Conservation (phyloP, 2,113 vertebrate species). For the Ictalurus furcatus region DNA sequence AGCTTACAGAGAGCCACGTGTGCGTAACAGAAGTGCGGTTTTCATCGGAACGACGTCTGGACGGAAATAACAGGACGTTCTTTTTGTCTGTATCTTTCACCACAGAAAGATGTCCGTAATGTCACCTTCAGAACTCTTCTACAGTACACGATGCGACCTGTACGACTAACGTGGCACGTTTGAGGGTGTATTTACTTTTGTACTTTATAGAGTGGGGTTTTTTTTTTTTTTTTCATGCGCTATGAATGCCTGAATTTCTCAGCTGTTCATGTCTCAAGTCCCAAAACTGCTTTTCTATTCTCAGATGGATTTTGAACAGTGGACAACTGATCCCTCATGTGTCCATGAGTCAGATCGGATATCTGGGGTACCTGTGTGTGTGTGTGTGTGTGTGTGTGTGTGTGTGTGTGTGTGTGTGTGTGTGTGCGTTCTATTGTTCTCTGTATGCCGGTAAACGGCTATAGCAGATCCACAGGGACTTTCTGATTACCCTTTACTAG, state of each 20-base stretch:
- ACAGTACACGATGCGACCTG: not conserved
- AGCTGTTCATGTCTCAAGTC: not conserved
- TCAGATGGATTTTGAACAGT: not conserved
- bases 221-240: too few relatives aligned
- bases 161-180: not conserved
- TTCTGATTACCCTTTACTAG: constrained; percentile 36
- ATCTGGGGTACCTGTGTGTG: constrained; percentile 11
- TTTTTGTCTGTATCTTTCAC: not conserved
- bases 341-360: constrained; percentile 37
- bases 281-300: constrained; percentile 13
- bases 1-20: too few relatives aligned
- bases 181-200: not conserved
- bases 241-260: not conserved
- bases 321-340: not conserved
- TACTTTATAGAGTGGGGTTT: too few relatives aligned
- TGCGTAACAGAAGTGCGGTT: too few relatives aligned
- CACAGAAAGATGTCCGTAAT: not conserved
- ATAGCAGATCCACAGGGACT: constrained; percentile 49
- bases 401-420: constrained; percentile 40
- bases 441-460: constrained; percentile 58
- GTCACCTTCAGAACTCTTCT: not conserved
- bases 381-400: constrained; percentile 56
- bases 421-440: constrained; percentile 40
- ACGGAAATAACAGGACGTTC: not conserved
- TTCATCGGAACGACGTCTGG: not conserved